Conservation (phyloP, 2,797 vertebrate species). For the Orestias chungarensis region DNA sequence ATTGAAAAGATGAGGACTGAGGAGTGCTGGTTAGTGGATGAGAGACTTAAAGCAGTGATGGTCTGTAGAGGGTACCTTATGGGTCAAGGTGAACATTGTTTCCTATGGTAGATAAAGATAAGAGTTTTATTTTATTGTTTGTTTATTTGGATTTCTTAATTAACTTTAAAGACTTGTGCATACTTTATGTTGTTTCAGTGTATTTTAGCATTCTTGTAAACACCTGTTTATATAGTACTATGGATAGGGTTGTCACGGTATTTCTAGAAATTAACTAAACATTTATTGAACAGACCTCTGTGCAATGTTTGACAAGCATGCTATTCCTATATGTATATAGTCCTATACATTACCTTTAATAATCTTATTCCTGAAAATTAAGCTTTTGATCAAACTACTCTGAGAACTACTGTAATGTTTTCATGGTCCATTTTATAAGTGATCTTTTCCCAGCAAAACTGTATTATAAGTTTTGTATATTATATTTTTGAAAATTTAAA, state of each 20-base stretch:
- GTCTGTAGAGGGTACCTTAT: neutral
- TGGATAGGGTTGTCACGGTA: neutral
- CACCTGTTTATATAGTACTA: neutral
- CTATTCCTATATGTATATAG: no score
- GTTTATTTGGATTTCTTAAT: conserved; percentile 1
- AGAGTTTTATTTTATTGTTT: no score
- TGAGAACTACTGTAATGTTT: no score
- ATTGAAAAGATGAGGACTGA: neutral
- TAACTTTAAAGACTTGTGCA: neutral
- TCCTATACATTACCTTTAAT: no score
- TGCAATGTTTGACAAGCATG: neutral
- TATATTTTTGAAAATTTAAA: no score
- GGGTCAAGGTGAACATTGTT: neutral
- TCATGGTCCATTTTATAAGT: no score
- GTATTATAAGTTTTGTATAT: no score
- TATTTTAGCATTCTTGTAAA: neutral
- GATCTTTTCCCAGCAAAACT: no score
- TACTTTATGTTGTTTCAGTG: neutral
- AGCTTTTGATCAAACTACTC: no score
- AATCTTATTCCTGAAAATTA: no score
- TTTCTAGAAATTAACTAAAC: neutral
- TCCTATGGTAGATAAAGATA: no score
- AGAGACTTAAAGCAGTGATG: neutral
- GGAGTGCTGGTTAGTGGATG: neutral
- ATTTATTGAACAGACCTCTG: conserved; percentile 7